phyloP scores from a whole-genome alignment of 53 echinoderm and acorn worm species.

The Luidia sarsii region DNA sequence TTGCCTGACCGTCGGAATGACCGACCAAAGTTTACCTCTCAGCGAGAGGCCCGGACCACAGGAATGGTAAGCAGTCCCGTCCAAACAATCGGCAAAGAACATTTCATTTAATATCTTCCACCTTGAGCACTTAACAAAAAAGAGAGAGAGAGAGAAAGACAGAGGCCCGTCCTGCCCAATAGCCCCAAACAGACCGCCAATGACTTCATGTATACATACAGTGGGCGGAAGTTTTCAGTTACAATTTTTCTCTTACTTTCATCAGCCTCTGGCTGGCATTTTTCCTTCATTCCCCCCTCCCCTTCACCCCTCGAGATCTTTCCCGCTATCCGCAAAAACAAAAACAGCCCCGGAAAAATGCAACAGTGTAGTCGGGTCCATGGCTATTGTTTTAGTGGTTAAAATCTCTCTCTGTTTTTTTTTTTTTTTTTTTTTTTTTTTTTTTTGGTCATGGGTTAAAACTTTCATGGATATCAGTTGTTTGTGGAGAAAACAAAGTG shows the following conservation, averaged over 20 bases:
- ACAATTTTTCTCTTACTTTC: constrained; percentile 6
- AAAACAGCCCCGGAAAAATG: too few species aligned
- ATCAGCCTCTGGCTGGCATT: constrained; percentile 24
- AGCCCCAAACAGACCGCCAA: constrained; percentile 13
- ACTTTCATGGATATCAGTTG: constrained; percentile 20
- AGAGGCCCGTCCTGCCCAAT: too few species aligned
- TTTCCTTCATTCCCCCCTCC: not conserved
- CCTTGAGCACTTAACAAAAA: constrained; percentile 24
- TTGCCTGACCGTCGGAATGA: too few species aligned
- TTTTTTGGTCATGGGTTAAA: too few species aligned
- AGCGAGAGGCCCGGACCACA: constrained; percentile 21
- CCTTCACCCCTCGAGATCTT: too few species aligned
- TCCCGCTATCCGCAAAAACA: too few species aligned
- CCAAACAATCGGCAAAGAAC: too few species aligned
- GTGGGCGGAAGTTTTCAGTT: constrained; percentile 51
- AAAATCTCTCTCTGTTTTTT: too few species aligned
- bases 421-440: too few species aligned
- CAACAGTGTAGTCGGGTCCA: too few species aligned
- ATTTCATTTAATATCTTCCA: constrained; percentile 43
- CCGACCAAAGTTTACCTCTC: not conserved
- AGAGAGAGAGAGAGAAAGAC: too few species aligned
- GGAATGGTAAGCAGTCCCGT: too few species aligned
- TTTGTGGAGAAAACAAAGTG: constrained; percentile 28
- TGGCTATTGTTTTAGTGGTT: constrained; percentile 53
- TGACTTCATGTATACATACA: constrained; percentile 9